These are phyloP conservation scores for Caiman crocodilus DNA, from an alignment of 2,797 vertebrate species.

Conservation along the genomic window DNA sequence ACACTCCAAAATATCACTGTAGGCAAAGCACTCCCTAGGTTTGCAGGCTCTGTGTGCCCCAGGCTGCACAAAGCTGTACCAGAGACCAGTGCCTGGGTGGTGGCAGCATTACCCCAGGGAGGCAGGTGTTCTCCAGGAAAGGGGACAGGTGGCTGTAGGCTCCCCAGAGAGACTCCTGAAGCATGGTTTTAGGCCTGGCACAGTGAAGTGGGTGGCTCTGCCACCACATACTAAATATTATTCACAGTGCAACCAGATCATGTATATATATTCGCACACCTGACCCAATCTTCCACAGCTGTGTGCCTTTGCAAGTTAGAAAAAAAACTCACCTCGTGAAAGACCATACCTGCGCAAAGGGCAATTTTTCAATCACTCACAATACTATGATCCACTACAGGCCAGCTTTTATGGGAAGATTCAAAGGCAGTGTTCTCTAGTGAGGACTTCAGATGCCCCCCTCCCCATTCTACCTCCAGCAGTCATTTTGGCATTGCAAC, in stretches of 20 bases:
- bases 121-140: too few relatives aligned
- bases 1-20: too few relatives aligned
- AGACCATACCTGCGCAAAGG: conserved; percentile 35
- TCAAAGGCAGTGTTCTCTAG: not conserved
- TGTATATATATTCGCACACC: not conserved
- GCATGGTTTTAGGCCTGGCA: too few relatives aligned
- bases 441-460: not conserved
- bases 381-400: conserved; percentile 8
- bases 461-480: not conserved
- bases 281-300: not conserved
- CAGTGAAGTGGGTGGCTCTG: too few relatives aligned
- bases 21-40: too few relatives aligned
- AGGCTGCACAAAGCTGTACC: too few relatives aligned
- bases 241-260: not conserved
- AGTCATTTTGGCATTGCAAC: not conserved
- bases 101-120: too few relatives aligned
- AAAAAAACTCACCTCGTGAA: not conserved
- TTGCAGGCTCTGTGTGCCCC: too few relatives aligned
- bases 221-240: not conserved
- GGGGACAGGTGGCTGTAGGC: too few relatives aligned
- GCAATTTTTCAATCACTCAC: conserved; percentile 5
- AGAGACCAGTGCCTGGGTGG: too few relatives aligned
- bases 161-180: too few relatives aligned
- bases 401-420: not conserved
- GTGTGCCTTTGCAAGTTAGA: conserved; percentile 41